Percentiles rank a stretch among this genome's conserved stretches.
phyloP scores from a whole-genome alignment of 2,113 vertebrate genomes.

The Erythrolamprus reginae region DNA sequence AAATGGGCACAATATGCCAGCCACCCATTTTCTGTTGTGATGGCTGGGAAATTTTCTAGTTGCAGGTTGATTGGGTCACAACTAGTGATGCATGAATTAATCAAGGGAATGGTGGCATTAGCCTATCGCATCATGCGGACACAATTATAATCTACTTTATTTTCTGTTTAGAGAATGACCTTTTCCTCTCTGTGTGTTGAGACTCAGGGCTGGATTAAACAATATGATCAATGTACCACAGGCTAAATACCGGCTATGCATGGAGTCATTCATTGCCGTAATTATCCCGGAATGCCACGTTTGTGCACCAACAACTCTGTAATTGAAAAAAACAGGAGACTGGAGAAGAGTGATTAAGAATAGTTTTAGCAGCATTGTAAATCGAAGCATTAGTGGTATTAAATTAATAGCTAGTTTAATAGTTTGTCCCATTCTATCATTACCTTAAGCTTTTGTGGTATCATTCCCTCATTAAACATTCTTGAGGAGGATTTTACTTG shows the following conservation, averaged over 20 bases:
- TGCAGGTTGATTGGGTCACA: neutral
- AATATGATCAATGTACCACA: neutral
- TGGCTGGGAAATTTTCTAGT: neutral
- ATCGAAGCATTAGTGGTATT: conserved; percentile 55
- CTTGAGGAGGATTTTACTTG: conserved; percentile 64
- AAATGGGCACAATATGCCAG: neutral
- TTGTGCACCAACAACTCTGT: neutral
- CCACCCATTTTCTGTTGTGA: neutral
- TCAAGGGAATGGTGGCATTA: neutral
- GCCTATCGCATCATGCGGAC: neutral
- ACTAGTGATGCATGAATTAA: neutral
- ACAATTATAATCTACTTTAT: neutral
- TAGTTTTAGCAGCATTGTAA: conserved; percentile 57
- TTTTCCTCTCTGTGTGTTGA: neutral
- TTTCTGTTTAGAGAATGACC: neutral
- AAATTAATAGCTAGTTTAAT: conserved; percentile 56
- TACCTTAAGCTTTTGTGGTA: conserved; percentile 55
- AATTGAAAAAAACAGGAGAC: neutral
- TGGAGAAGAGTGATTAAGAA: conserved; percentile 1
- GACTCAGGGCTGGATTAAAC: neutral
- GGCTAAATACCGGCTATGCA: neutral
- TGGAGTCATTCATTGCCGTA: neutral
- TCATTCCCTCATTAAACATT: conserved; percentile 64
- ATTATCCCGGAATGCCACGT: neutral
- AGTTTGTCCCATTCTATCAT: conserved; percentile 46